These are phyloP conservation scores for Meghimatium bilineatum DNA, from an alignment of 2,888 invertebrate species.

Conservation along the genomic window DNA sequence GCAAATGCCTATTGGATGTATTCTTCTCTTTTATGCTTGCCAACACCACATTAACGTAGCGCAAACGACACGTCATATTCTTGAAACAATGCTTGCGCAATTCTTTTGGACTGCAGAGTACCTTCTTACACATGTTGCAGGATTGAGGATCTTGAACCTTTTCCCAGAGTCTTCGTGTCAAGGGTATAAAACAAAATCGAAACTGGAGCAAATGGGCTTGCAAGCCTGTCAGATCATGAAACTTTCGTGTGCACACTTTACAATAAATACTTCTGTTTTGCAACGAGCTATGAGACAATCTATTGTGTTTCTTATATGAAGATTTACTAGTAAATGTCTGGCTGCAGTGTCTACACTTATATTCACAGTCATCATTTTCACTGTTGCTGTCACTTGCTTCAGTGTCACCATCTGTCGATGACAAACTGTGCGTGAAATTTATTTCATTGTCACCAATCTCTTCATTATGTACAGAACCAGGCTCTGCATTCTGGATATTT, in stretches of 20 bases:
- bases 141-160: background rate
- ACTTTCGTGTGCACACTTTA: constrained; percentile 37
- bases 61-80: constrained; percentile 38
- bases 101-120: background rate
- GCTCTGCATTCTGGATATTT: too few species aligned
- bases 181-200: constrained; percentile 36
- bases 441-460: background rate
- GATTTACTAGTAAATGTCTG: background rate
- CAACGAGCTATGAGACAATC: background rate
- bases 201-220: constrained; percentile 36
- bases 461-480: background rate
- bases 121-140: constrained; percentile 40
- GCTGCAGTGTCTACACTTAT: constrained; percentile 31
- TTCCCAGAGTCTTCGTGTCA: constrained; percentile 23
- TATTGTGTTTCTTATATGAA: background rate
- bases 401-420: constrained; percentile 11
- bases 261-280: background rate
- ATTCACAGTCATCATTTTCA: constrained; percentile 19
- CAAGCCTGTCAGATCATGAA: constrained; percentile 12
- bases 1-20: background rate
- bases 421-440: background rate
- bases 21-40: background rate
- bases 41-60: constrained; percentile 31
- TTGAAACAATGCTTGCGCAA: constrained; percentile 44
- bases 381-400: constrained; percentile 19